Base-by-base conservation (phyloP, 2,113 vertebrate species). In the Pseudopodoces humilis region DNA sequence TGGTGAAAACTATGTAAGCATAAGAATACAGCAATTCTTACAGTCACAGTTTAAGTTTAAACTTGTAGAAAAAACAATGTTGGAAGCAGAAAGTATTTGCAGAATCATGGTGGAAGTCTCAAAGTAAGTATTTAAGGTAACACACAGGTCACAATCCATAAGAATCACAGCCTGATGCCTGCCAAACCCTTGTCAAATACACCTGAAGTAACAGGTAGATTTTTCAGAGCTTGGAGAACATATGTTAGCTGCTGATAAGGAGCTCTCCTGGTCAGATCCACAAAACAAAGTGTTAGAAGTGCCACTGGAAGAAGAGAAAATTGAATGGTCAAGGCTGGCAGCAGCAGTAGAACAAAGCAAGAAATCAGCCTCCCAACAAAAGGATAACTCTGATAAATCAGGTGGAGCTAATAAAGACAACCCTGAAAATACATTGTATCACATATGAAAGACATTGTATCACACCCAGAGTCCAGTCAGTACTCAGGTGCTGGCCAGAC, bases 401-500 rank as follows among this genome's bases (percentile, higher is more conserved):
- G 10, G 7, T 52, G 27, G 31, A 64, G 17, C 46, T 80, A 74
- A 44, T 15, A 33, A 55, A 83, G 22, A 58, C 28, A 74, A 24
- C 13, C 39, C 35, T 39, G 15, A 31, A 78, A 84, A 56, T 13
- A 33, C 23, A 63, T 39, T 39, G 39, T 12, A 71, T 46, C 16
- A 31, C 23, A 71, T 5, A 39, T 39, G 37, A 39, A 39, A 69
- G n/a, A 46, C 2, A 2, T 14, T 37, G 5, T 17, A 71, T 46
- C 16, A 31, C 23, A 71, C 5, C 6, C 15, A 52, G 2, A 69
- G 23, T 53, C 4, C 9, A 64, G 53, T 15, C 12, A 50, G 30
- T 5, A 67, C 3, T 11, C 30, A 59, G 30, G 12, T 0, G 3
- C 30, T 52, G 41, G 33, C 14, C 2, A 3, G 23, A 55, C 20